These are phyloP conservation scores for Myodes glareolus DNA, from an alignment of 2,113 vertebrate genomes.

Conservation along the genomic window DNA sequence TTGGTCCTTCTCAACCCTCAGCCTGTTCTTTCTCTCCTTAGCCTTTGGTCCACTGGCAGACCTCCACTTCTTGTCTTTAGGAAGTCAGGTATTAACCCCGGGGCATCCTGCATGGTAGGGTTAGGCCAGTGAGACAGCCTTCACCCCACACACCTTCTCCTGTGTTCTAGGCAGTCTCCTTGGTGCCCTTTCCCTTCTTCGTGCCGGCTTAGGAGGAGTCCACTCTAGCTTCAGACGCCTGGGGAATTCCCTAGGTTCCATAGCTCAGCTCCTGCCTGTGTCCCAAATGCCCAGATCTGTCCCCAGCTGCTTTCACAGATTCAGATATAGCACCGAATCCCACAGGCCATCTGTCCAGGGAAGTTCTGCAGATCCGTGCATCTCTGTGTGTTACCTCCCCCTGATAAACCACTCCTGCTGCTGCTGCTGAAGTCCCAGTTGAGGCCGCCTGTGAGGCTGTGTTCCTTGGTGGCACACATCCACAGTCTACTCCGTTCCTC, in stretches of 20 bases:
- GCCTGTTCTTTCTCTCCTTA: not conserved
- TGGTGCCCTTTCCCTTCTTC: not conserved
- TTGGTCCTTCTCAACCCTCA: not conserved
- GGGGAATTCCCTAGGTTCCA: accelerated
- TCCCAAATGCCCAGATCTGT: not conserved
- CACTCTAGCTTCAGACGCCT: not conserved
- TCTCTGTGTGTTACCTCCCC: not conserved
- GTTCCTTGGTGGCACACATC: not conserved
- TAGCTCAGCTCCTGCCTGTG: not conserved
- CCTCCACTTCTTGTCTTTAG: not conserved
- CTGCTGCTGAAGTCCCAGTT: not conserved
- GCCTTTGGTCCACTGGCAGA: not conserved
- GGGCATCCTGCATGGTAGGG: not conserved
- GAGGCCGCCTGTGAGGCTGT: not conserved
- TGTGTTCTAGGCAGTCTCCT: not conserved
- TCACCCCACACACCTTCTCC: not conserved
- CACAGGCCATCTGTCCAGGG: not conserved
- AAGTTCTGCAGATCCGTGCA: not conserved
- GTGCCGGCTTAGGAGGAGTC: not conserved
- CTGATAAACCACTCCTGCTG: not conserved
- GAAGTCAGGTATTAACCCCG: not conserved
- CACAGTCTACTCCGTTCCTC: not conserved
- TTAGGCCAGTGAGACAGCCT: not conserved
- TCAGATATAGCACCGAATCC: not conserved
- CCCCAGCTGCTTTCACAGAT: not conserved